Conservation (phyloP, 2,113 vertebrate species). For the Otolemur garnettii region DNA sequence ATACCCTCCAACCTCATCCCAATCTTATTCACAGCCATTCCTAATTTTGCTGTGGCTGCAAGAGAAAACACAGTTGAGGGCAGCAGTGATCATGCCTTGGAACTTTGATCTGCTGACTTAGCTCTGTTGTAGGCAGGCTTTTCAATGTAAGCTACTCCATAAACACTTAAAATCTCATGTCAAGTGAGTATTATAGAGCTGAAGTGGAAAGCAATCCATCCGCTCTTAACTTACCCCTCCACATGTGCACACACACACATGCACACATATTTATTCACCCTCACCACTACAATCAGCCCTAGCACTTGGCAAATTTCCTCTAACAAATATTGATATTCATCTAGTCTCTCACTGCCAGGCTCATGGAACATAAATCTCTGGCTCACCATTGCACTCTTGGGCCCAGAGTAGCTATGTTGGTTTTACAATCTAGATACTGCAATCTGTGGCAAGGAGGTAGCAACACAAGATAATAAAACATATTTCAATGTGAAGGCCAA, state of each 20-base stretch:
- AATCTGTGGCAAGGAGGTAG: background rate
- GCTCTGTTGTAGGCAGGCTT: background rate
- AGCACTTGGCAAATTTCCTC: background rate
- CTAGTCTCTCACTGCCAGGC: no score
- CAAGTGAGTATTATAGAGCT: background rate
- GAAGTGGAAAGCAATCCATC: background rate
- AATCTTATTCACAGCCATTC: background rate
- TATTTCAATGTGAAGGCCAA: background rate
- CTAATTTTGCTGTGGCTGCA: background rate
- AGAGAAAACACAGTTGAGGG: background rate
- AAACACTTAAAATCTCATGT: background rate
- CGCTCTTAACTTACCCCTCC: background rate
- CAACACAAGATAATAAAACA: no score
- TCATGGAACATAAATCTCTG: background rate
- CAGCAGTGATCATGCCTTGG: background rate
- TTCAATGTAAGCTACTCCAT: background rate
- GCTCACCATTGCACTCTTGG: background rate
- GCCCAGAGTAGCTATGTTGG: no score
- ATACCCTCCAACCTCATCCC: background rate
- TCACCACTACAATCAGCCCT: background rate
- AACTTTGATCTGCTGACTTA: background rate
- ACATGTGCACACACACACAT: accelerated
- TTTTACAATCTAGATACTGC: background rate
- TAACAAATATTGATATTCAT: background rate
- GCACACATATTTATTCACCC: background rate